A percentile compares a stretch with the other conserved stretches of the same genome.
Conservation (phyloP, 2,113 vertebrate species). For the Ammodytes dubius region DNA sequence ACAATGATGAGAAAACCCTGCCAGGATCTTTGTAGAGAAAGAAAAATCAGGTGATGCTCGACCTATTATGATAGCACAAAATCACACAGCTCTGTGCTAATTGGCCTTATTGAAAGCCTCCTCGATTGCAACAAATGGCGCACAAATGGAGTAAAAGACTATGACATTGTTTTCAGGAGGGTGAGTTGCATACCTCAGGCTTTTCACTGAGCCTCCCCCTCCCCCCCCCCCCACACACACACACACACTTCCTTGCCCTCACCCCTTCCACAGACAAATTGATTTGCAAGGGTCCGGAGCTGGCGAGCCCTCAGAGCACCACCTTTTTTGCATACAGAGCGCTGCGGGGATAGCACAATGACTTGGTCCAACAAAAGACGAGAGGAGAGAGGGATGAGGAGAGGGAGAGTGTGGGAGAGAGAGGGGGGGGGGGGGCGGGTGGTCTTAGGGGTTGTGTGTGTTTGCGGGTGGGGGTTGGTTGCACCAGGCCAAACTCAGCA, state of each 20-base stretch:
- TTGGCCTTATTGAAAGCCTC: slow-evolving; percentile 18
- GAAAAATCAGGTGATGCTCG: background rate
- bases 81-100: slow-evolving; percentile 12
- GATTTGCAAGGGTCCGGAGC: slow-evolving; percentile 95
- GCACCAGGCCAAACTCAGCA: slow-evolving; percentile 87
- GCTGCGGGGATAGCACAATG: slow-evolving; percentile 90
- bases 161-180: slow-evolving; percentile 33
- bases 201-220: slow-evolving; percentile 49
- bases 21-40: background rate
- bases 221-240: slow-evolving; percentile 66
- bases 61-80: slow-evolving; percentile 1
- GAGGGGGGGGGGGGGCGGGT: slow-evolving; percentile 5
- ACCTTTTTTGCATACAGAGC: slow-evolving; percentile 91
- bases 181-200: slow-evolving; percentile 50
- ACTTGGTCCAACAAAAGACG: slow-evolving; percentile 80
- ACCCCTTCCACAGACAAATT: slow-evolving; percentile 92
- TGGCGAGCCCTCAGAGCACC: slow-evolving; percentile 85
- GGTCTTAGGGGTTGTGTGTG: slow-evolving; percentile 2
- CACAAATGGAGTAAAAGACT: slow-evolving; percentile 12
- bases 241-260: slow-evolving; percentile 78
- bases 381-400: slow-evolving; percentile 52
- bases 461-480: slow-evolving; percentile 50
- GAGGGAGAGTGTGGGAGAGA: background rate
- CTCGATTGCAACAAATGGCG: slow-evolving; percentile 16
- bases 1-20: background rate